phyloP scores from a whole-genome alignment of 1,140 invertebrate genomes.

The Leptestheria dahalacensis region DNA sequence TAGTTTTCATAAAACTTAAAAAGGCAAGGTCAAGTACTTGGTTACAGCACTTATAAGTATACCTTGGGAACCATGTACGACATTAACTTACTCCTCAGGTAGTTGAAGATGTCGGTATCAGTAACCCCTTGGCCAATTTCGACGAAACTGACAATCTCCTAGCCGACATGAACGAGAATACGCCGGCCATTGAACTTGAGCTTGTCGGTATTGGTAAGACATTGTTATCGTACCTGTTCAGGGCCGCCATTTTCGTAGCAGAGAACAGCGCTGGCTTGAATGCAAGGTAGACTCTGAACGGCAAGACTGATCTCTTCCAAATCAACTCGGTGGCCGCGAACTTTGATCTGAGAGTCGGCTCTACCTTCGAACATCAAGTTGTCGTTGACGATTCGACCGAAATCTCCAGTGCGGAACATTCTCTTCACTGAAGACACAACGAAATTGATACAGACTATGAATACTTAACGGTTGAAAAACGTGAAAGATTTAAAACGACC shows the following conservation, averaged over 20 bases:
- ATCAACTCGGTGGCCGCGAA: constrained; percentile 71
- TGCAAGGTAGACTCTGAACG: constrained; percentile 35
- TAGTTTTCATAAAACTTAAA: too few species aligned
- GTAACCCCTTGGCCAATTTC: constrained; percentile 32
- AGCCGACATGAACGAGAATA: too few species aligned
- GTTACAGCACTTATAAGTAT: background rate
- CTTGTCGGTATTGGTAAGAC: background rate
- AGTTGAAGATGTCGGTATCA: background rate
- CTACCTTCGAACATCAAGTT: constrained; percentile 53
- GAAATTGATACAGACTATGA: too few species aligned
- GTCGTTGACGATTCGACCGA: constrained; percentile 11
- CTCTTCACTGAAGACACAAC: constrained; percentile 3
- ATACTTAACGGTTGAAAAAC: too few species aligned
- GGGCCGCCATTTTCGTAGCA: constrained; percentile 59
- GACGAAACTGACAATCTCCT: constrained; percentile 57
- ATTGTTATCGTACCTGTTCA: constrained; percentile 33
- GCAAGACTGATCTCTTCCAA: constrained; percentile 57
- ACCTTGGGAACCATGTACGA: background rate
- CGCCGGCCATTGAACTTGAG: too few species aligned
- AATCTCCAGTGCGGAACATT: constrained; percentile 16
- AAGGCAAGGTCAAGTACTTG: too few species aligned
- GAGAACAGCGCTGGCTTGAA: constrained; percentile 52
- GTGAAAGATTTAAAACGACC: too few species aligned
- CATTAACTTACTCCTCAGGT: background rate
- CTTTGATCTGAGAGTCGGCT: constrained; percentile 72